phyloP scores from a whole-genome alignment of 1,140 invertebrate genomes.

The Wasmannia auropunctata region DNA sequence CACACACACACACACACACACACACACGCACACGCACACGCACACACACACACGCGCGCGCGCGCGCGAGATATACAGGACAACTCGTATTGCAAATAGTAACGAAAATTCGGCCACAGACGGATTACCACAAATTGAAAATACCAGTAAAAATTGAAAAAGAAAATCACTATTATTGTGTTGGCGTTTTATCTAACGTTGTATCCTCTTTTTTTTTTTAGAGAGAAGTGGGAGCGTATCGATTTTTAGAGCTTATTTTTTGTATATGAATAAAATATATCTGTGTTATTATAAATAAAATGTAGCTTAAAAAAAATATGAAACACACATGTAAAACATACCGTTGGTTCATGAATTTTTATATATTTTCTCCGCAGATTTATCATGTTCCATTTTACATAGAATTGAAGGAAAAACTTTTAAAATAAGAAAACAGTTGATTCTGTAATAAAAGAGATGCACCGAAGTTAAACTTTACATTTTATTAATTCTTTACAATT shows the following conservation, averaged over 20 bases:
- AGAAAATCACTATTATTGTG: neutral
- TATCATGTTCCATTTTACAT: neutral
- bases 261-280: neutral
- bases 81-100: conserved; percentile 16
- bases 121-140: conserved; percentile 48
- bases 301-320: neutral
- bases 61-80: neutral
- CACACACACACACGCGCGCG: neutral
- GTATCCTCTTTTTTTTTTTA: neutral
- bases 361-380: neutral
- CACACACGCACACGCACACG: no score
- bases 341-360: neutral
- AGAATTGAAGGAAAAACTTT: neutral
- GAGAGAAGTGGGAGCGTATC: neutral
- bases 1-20: no score
- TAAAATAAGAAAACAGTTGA: neutral
- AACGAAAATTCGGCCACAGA: conserved; percentile 11
- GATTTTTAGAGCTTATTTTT: neutral
- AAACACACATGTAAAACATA: neutral
- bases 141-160: conserved; percentile 16
- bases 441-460: neutral
- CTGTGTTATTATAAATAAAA: neutral
- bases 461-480: no score
- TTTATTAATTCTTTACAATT: no score
- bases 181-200: neutral